phyloP scores from a whole-genome alignment of 2,797 vertebrate species.

The Sebastes goodei region DNA sequence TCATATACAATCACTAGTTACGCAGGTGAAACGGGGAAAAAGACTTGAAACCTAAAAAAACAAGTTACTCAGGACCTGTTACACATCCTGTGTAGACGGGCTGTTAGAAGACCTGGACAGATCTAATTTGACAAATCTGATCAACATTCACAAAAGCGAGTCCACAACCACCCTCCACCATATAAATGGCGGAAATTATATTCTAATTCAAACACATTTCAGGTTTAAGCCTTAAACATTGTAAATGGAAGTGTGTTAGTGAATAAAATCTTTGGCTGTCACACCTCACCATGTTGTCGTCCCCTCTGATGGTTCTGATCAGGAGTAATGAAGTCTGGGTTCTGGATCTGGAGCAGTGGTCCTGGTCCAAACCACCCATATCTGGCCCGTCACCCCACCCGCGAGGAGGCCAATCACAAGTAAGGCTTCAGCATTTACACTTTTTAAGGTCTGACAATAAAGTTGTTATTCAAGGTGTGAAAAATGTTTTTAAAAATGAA shows the following conservation, averaged over 20 bases:
- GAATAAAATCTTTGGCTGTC: neutral
- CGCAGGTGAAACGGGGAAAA: neutral
- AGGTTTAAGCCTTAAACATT: neutral
- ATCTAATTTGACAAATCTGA: neutral
- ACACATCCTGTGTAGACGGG: neutral
- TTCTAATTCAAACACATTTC: neutral
- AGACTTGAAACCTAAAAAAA: neutral
- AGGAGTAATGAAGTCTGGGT: slow-evolving; percentile 99
- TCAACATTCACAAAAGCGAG: neutral
- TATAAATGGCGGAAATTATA: neutral
- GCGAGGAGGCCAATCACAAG: slow-evolving; percentile 96
- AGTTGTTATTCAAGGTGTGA: neutral
- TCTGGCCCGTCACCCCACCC: slow-evolving; percentile 91
- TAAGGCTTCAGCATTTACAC: slow-evolving; percentile 50
- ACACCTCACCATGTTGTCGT: neutral
- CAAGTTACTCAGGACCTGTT: neutral
- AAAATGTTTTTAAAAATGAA: neutral
- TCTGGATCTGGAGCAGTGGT: slow-evolving; percentile 97
- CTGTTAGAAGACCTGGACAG: neutral
- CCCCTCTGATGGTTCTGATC: slow-evolving; percentile 25
- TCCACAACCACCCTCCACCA: neutral
- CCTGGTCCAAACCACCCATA: slow-evolving; percentile 94
- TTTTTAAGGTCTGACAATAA: neutral
- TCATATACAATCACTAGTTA: neutral
- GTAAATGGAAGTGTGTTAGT: neutral